phyloP scores from a whole-genome alignment of 2,888 invertebrate species.

The Cephus spinipes region DNA sequence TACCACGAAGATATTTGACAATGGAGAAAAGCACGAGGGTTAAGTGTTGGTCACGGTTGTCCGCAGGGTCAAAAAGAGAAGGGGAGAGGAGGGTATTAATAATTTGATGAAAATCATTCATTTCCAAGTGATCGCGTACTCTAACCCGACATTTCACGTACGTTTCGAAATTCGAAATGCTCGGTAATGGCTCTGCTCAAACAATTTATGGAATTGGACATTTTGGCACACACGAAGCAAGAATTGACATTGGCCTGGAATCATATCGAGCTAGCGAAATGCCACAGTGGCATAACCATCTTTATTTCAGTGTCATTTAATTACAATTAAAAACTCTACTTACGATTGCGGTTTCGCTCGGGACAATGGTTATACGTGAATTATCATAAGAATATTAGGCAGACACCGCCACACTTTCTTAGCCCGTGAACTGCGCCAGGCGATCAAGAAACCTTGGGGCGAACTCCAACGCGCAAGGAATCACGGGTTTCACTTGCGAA shows the following conservation, averaged over 20 bases:
- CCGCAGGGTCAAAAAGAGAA: neutral
- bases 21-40: conserved; percentile 26
- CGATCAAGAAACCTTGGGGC: conserved; percentile 38
- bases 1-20: conserved; percentile 9
- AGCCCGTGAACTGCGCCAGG: conserved; percentile 24
- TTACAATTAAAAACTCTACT: conserved; percentile 35
- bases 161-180: neutral
- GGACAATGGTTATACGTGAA: conserved; percentile 48
- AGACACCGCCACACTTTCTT: conserved; percentile 39
- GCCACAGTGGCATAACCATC: conserved; percentile 22
- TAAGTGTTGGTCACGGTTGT: conserved; percentile 30
- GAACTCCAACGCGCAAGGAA: conserved; percentile 44
- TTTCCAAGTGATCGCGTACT: neutral
- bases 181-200: neutral
- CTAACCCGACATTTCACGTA: neutral
- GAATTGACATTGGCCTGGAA: conserved; percentile 43
- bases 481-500: conserved; percentile 43
- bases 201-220: conserved; percentile 33
- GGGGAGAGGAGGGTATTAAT: neutral
- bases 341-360: conserved; percentile 51
- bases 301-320: neutral
- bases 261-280: conserved; percentile 28
- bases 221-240: conserved; percentile 39
- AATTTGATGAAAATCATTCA: neutral
- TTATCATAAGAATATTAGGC: conserved; percentile 50